Conservation (phyloP, 2,797 vertebrate genomes). For the Muraenolepis orangiensis region DNA sequence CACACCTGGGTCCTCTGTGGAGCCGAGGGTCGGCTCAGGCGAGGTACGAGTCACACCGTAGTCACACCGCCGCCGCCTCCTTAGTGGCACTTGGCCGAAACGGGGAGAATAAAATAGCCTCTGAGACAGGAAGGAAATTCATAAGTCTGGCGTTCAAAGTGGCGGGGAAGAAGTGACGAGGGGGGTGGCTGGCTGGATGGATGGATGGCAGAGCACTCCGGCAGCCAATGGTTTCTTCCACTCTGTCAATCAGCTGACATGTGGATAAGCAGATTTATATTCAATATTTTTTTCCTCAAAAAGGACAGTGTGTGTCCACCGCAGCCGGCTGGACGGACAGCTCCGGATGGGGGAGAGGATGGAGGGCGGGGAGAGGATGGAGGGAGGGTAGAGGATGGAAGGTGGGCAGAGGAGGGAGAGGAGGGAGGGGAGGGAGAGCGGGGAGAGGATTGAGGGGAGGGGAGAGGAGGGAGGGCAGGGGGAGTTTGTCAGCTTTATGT, state of each 20-base stretch:
- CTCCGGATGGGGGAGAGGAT: conserved; percentile 24
- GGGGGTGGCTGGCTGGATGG: conserved; percentile 9
- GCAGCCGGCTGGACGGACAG: conserved; percentile 46
- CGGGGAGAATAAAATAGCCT: neutral
- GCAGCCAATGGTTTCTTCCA: conserved; percentile 48
- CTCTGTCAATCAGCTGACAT: conserved; percentile 63
- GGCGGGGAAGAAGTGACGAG: neutral
- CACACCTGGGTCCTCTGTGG: conserved; percentile 66
- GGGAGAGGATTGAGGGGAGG: too few species aligned
- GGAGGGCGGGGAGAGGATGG: too few species aligned
- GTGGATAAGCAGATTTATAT: conserved; percentile 42
- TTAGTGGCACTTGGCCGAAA: conserved; percentile 6
- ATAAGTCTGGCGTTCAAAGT: conserved; percentile 24
- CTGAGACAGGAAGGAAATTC: conserved; percentile 24
- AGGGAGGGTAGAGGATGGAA: too few species aligned
- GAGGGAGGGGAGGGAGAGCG: too few species aligned
- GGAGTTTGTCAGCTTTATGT: neutral
- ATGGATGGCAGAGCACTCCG: conserved; percentile 31
- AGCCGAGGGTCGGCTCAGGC: conserved; percentile 5
- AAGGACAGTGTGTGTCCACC: neutral
- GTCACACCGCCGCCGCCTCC: neutral
- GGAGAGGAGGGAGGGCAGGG: too few species aligned
- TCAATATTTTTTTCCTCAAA: conserved; percentile 6
- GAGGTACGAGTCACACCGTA: too few species aligned
- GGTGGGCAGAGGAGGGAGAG: too few species aligned